A percentile compares a stretch with the other conserved stretches of the same genome.
phyloP scores from a whole-genome alignment of 2,113 vertebrate genomes.

The Ptilonorhynchus violaceus region DNA sequence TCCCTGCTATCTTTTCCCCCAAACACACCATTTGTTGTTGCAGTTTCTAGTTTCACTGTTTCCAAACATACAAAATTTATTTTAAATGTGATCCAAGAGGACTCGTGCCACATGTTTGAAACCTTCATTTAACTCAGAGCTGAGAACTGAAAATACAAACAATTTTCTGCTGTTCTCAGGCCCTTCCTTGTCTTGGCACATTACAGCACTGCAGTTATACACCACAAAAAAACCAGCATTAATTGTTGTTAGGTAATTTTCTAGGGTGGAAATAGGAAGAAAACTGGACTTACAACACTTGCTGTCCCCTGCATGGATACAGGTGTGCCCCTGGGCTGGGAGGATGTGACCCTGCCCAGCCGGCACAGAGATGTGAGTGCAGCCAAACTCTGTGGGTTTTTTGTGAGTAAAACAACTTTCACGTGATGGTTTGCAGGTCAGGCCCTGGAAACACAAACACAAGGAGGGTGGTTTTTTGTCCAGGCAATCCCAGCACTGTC shows the following conservation, averaged over 20 bases:
- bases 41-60: slow-evolving; percentile 38
- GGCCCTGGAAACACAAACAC: not conserved
- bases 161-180: not conserved
- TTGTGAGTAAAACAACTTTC: not conserved
- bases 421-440: not conserved
- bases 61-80: slow-evolving; percentile 44
- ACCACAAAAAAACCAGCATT: not conserved
- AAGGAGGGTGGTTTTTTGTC: not conserved
- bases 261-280: not conserved
- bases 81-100: slow-evolving; percentile 33
- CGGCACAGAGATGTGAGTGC: not conserved
- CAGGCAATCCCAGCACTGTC: fast-evolving
- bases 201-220: not conserved
- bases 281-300: not conserved
- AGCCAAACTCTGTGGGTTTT: not conserved
- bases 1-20: slow-evolving; percentile 31
- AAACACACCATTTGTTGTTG: slow-evolving; percentile 45
- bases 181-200: not conserved
- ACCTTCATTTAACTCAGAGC: not conserved
- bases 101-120: slow-evolving; percentile 5
- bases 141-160: slow-evolving; percentile 24
- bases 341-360: not conserved
- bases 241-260: not conserved
- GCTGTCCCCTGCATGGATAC: not conserved
- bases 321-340: not conserved